These are phyloP conservation scores for Antennarius striatus DNA, from an alignment of 2,113 vertebrate genomes.

Conservation along the genomic window DNA sequence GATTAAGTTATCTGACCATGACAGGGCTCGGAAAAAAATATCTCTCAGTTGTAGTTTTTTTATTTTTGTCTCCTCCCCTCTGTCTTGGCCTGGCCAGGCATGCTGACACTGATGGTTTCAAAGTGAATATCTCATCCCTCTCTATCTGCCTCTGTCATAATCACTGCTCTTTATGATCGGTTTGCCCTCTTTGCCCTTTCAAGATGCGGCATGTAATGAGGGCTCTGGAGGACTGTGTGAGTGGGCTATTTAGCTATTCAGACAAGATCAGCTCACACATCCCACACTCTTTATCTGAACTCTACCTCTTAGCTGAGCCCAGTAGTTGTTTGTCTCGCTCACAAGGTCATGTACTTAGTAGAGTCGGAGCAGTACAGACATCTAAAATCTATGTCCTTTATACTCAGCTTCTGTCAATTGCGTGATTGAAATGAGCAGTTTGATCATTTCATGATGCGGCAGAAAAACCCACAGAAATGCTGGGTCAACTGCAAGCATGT, in stretches of 20 bases:
- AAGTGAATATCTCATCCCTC: constrained; percentile 66
- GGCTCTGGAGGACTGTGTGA: constrained; percentile 72
- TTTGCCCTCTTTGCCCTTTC: constrained; percentile 80
- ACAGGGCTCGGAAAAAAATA: constrained; percentile 11
- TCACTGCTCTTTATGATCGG: constrained; percentile 80
- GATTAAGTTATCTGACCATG: constrained; percentile 40
- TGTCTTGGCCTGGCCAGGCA: constrained; percentile 48
- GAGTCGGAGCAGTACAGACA: constrained; percentile 12
- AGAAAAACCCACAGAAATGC: no score
- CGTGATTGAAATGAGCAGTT: no score
- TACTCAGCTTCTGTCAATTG: no score
- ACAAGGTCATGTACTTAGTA: constrained; percentile 61
- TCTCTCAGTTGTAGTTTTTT: constrained; percentile 38
- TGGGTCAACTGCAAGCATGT: no score
- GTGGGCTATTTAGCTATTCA: constrained; percentile 76
- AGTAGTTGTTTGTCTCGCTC: constrained; percentile 54
- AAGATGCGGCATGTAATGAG: constrained; percentile 78
- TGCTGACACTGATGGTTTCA: constrained; percentile 74
- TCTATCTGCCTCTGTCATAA: constrained; percentile 74
- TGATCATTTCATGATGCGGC: no score
- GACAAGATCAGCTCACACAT: constrained; percentile 69
- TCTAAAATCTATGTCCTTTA: constrained; percentile 12
- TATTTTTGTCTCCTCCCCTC: constrained; percentile 42
- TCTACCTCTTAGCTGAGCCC: constrained; percentile 50
- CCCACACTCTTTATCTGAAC: constrained; percentile 52